phyloP scores from a whole-genome alignment of 2,113 vertebrate genomes.

The Diphyllodes magnificus region DNA sequence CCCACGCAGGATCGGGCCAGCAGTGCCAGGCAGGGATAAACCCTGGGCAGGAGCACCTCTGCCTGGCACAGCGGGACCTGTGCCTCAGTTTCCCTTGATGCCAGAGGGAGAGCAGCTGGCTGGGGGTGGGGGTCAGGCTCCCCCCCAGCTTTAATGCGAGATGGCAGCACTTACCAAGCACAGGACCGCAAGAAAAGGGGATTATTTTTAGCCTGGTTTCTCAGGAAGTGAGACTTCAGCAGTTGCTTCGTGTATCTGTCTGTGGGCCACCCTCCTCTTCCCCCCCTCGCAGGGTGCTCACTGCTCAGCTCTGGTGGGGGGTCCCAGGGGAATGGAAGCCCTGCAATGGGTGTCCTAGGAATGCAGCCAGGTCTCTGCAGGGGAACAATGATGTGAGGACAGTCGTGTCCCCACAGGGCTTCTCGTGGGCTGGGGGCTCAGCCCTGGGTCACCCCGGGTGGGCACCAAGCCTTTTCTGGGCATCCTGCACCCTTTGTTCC shows the following conservation, averaged over 20 bases:
- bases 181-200: neutral
- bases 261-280: neutral
- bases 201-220: conserved; percentile 41
- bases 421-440: neutral
- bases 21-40: neutral
- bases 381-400: fast-evolving
- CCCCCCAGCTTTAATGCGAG: fast-evolving
- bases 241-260: neutral
- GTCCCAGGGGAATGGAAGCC: fast-evolving
- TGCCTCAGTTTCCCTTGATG: neutral
- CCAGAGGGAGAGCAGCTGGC: too few relatives aligned
- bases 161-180: neutral
- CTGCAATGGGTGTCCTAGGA: neutral
- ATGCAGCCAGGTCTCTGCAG: neutral
- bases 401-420: fast-evolving
- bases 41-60: neutral
- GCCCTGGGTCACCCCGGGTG: neutral
- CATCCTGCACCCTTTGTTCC: neutral
- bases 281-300: fast-evolving
- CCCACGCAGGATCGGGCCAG: neutral
- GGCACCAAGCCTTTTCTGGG: neutral
- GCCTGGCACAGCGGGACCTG: fast-evolving
- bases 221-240: conserved; percentile 33
- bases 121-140: too few relatives aligned
- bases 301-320: fast-evolving